A percentile compares a stretch with the other conserved stretches of the same genome.
phyloP scores from a whole-genome alignment of 2,797 vertebrate genomes.

The Pangasius sanitwongsei region DNA sequence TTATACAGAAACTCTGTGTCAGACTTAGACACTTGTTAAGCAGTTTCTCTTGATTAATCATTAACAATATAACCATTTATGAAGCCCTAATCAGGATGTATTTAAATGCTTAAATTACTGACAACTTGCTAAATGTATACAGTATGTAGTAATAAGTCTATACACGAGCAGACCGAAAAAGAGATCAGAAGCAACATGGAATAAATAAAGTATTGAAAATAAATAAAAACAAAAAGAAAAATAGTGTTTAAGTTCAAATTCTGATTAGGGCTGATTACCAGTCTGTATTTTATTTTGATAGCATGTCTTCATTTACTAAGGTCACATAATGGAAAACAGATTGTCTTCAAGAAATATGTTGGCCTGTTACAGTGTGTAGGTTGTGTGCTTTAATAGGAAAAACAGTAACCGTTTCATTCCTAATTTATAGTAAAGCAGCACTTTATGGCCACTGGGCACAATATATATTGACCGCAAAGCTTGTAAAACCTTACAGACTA shows the following conservation, averaged over 20 bases:
- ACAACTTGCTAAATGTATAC: background rate
- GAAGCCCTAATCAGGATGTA: background rate
- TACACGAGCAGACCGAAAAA: background rate
- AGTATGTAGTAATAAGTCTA: background rate
- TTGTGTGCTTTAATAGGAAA: conserved; percentile 33
- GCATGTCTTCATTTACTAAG: background rate
- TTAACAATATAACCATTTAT: background rate
- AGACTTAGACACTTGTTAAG: background rate
- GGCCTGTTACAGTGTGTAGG: background rate
- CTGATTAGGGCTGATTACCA: conserved; percentile 6
- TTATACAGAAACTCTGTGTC: conserved; percentile 21
- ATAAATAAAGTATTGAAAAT: background rate
- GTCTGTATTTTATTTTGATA: conserved; percentile 1
- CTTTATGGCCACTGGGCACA: conserved; percentile 5
- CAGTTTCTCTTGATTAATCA: conserved; percentile 21
- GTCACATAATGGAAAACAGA: background rate
- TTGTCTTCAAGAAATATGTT: background rate
- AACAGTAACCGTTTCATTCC: conserved; percentile 4
- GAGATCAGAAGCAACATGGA: background rate
- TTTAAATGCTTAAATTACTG: background rate
- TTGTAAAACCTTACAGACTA: background rate
- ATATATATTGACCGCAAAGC: conserved; percentile 16
- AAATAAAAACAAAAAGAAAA: background rate
- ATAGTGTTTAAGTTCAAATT: background rate
- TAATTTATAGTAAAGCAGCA: conserved; percentile 13